Evolutionary conservation across 1,140 invertebrate species (phyloP).

Genomic region (Bombus balteatus): DNA sequence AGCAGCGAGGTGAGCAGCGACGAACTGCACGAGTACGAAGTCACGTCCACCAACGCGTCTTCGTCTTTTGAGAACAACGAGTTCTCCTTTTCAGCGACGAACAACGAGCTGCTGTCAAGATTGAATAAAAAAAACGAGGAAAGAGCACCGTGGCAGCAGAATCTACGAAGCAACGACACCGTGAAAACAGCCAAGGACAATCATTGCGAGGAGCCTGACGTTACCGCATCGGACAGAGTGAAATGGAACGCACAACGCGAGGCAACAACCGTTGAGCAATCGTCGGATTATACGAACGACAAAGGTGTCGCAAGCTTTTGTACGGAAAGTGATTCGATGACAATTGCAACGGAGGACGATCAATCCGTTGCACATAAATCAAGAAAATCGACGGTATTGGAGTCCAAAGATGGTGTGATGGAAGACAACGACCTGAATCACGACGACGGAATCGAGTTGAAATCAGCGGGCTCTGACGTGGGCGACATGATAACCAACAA

Average conservation of each 20-base stretch:
- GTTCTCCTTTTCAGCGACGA: no score
- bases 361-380: conserved; percentile 37
- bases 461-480: conserved; percentile 51
- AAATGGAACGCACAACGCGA: conserved; percentile 31
- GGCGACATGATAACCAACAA: conserved; percentile 68
- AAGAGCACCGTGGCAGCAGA: neutral
- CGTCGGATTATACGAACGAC: neutral
- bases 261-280: conserved; percentile 5
- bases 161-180: neutral
- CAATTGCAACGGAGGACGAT: conserved; percentile 27
- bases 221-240: conserved; percentile 12
- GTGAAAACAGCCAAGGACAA: conserved; percentile 11
- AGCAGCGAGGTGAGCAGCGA: conserved; percentile 77
- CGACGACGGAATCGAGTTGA: conserved; percentile 69
- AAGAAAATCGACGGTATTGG: neutral
- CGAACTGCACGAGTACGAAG: conserved; percentile 77
- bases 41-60: conserved; percentile 22
- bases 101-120: conserved; percentile 21
- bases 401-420: conserved; percentile 31
- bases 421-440: conserved; percentile 50
- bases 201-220: conserved; percentile 30
- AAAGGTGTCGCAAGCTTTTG: neutral
- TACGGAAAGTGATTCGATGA: conserved; percentile 3
- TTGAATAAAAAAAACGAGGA: conserved; percentile 1
- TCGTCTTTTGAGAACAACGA: neutral